Evolutionary conservation across 1,140 invertebrate genomes (phyloP), one percentile per base, ranked within the genome.

Genomic region (Frieseomelitta varia): DNA sequence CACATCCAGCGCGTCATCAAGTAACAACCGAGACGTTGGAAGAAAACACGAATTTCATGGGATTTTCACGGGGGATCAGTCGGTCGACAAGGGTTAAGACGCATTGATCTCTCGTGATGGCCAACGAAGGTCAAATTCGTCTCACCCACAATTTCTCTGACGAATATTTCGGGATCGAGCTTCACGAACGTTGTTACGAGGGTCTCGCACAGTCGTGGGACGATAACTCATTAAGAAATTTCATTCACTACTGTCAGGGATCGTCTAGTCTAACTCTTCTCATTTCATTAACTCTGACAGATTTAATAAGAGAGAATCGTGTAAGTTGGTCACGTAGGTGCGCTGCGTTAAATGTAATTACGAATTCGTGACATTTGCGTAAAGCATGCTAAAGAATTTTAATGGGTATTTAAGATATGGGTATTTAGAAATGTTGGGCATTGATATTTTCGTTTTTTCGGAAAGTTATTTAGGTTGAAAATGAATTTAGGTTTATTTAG

Each of bases 101-200:
- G 27, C 73, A 67, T 67, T 75, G 51, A 76, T 58, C 71, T 68
- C 71, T 84, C 76, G 56, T 79, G 81, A 75, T 76, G 72, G 4
- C 55, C 67, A 34, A 53, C 47, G 71, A 84, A 87, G 87, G 81
- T 68, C 55, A 30, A 76, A 84, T 73, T 87, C 68, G 27, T 87
- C 56, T 80, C 76, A 71, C 86, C 56, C 86, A 79, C 68, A 79
- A 6, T 39, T 75, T 55, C 73, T 56, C 21, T 63, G 65, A 79
- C 55, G 75, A 87, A 85, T 61, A 77, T 85, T 85, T 79, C 61
- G 69, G 72, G 65, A 71, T 74, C 75, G 67, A 74, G 81, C 78
- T 79, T 55, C 80, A 61, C 56, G 82, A 81, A 82, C 87, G 30
- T 67, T 67, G 47, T 34, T 63, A 76, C 65, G 67, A 51, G n/a